A percentile compares a stretch with the other conserved stretches of the same genome.
Conservation (phyloP, 2,888 invertebrate genomes). For the Amblyjoppa fuscipennis region DNA sequence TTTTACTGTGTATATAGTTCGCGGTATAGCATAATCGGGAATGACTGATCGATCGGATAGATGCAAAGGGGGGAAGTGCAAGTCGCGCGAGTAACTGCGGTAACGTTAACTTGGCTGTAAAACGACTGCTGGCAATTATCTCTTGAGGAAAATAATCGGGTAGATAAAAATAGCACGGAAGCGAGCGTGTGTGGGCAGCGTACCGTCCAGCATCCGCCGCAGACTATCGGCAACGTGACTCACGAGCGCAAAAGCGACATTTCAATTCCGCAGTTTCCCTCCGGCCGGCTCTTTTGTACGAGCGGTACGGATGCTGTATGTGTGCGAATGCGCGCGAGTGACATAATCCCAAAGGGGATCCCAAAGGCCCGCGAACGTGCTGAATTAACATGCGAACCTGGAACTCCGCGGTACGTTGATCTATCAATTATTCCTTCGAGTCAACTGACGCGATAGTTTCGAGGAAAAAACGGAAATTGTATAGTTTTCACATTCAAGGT, state of each 20-base stretch:
- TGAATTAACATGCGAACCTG: slow-evolving; percentile 49
- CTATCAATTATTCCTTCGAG: slow-evolving; percentile 40
- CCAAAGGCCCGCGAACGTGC: slow-evolving; percentile 29
- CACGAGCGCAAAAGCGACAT: background rate
- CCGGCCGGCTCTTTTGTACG: background rate
- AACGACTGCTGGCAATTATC: slow-evolving; percentile 2
- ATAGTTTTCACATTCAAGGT: background rate
- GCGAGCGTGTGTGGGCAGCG: slow-evolving; percentile 7
- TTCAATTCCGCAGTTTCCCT: background rate
- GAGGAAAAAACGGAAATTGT: background rate
- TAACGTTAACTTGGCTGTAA: background rate
- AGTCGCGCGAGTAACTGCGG: background rate
- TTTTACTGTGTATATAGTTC: background rate
- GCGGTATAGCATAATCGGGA: background rate
- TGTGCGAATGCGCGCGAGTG: slow-evolving; percentile 11
- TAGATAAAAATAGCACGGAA: slow-evolving; percentile 10
- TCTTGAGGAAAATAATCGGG: slow-evolving; percentile 17
- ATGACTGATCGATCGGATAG: slow-evolving; percentile 8
- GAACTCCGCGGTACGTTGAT: slow-evolving; percentile 25
- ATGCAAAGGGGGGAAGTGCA: background rate
- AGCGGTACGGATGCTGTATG: background rate
- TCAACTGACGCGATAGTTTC: slow-evolving; percentile 18
- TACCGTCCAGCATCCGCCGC: slow-evolving; percentile 1
- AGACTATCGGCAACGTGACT: slow-evolving; percentile 9
- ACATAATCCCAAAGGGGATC: slow-evolving; percentile 54